Evolutionary conservation across 2,888 invertebrate genomes (phyloP), one percentile per base, ranked within the genome.

Genomic region (Drosophila dives): DNA sequence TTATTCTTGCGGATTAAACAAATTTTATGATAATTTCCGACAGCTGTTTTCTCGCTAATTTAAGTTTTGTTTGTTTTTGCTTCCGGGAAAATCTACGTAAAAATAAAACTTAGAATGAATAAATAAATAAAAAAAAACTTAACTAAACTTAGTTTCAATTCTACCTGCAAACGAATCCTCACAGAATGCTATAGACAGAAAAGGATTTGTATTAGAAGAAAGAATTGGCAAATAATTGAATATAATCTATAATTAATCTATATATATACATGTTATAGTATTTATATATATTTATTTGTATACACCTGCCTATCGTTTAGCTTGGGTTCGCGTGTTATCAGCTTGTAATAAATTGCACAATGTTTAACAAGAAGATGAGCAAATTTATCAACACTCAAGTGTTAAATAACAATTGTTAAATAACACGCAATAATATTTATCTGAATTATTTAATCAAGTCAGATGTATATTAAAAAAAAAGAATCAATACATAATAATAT

Each of bases 241-340:
- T 15, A 6, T 29, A 29, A 29, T 29, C 5, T 29, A 29, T 29
- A 29, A 29, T 5, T 29, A 29, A 29, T 29, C 0, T 29, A 45
- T 45, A 23, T 15, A 8, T 42, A 20, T 45, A 45, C 20, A 12
- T 3, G 7, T 6, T 45, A 20, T 7, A 7, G 4, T n/a, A 40
- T n/a, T n/a, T 42, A 20, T 45, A 8, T 45, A 15, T 1, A 29
- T 29, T 5, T 29, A 29, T 29, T 5, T 29, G 4, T 29, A 5
- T 15, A 8, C 34, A 11, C 23, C 7, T 29, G 20, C n/a, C 36
- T 59, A 68, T 68, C 26, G 33, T 23, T 54, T 20, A 11, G 7
- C n/a, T 15, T 33, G 59, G 33, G 32, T 54, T 62, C 26, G 34
- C 26, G 73, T 69, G 73, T 75, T 73, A 75, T 73, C 73, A 62